Evolutionary conservation across 2,797 vertebrate genomes (phyloP).

Genomic region (Diplodus sargus): DNA sequence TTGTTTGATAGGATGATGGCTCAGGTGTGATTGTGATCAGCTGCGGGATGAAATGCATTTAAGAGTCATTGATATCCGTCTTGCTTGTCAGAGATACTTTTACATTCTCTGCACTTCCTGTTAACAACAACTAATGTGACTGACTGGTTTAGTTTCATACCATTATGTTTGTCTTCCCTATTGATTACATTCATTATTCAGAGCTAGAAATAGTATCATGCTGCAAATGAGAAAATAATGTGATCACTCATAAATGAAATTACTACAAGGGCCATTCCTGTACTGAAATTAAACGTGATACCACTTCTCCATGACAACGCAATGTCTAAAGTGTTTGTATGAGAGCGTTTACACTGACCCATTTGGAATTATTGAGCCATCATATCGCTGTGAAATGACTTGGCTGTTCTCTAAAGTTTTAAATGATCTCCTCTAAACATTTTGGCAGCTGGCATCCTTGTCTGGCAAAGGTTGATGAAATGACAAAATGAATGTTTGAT

Average conservation of each 20-base stretch:
- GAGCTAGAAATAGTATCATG: background rate
- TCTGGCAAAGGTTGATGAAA: constrained; percentile 57
- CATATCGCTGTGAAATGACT: constrained; percentile 34
- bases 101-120: constrained; percentile 13
- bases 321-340: constrained; percentile 8
- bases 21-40: constrained; percentile 28
- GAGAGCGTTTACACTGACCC: background rate
- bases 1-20: constrained; percentile 44
- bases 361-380: constrained; percentile 14
- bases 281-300: background rate
- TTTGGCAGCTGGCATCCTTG: constrained; percentile 34
- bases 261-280: background rate
- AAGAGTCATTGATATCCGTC: constrained; percentile 35
- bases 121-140: background rate
- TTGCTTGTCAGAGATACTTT: constrained; percentile 17
- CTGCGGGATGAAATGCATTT: constrained; percentile 48
- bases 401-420: constrained; percentile 40
- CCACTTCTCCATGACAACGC: constrained; percentile 5
- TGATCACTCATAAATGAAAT: background rate
- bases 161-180: background rate
- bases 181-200: background rate
- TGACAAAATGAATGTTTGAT: constrained; percentile 56
- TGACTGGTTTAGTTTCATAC: constrained; percentile 3
- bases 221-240: background rate
- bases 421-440: constrained; percentile 46